A percentile compares a stretch with the other conserved stretches of the same genome.
Conservation (phyloP, 2,888 invertebrate genomes). For the Drosophila neonasuta region DNA sequence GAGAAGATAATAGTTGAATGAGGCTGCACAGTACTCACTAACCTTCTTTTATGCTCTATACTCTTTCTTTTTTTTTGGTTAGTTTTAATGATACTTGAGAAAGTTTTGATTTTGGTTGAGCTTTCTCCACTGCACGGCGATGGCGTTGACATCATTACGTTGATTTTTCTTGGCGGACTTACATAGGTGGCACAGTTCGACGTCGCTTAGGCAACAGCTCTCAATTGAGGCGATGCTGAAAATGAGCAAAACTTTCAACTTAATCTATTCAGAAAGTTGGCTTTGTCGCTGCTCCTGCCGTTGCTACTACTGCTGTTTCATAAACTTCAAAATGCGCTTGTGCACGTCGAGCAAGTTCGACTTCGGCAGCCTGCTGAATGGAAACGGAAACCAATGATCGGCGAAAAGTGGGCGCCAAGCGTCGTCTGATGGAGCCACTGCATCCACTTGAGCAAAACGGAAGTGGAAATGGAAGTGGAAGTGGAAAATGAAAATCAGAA, state of each 20-base stretch:
- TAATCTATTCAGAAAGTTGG: conserved; percentile 79
- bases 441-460: conserved; percentile 44
- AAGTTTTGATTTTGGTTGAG: conserved; percentile 64
- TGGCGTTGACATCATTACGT: conserved; percentile 69
- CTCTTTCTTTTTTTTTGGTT: conserved; percentile 49
- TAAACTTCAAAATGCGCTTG: conserved; percentile 79
- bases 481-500: conserved; percentile 29
- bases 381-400: conserved; percentile 79
- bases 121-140: conserved; percentile 5
- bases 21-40: conserved; percentile 23
- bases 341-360: conserved; percentile 67
- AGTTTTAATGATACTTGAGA: conserved; percentile 77
- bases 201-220: conserved; percentile 50
- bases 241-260: conserved; percentile 78
- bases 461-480: conserved; percentile 52
- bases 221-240: conserved; percentile 70
- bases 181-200: conserved; percentile 23
- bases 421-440: conserved; percentile 37
- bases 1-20: conserved; percentile 65
- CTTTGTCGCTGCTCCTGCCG: conserved; percentile 35
- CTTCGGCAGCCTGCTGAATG: conserved; percentile 19
- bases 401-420: conserved; percentile 69
- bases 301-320: conserved; percentile 62
- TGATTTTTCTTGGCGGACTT: conserved; percentile 53
- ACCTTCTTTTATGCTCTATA: neutral